Evolutionary conservation across 1,140 invertebrate species (phyloP).

Genomic region (Drosophila lowei): DNA sequence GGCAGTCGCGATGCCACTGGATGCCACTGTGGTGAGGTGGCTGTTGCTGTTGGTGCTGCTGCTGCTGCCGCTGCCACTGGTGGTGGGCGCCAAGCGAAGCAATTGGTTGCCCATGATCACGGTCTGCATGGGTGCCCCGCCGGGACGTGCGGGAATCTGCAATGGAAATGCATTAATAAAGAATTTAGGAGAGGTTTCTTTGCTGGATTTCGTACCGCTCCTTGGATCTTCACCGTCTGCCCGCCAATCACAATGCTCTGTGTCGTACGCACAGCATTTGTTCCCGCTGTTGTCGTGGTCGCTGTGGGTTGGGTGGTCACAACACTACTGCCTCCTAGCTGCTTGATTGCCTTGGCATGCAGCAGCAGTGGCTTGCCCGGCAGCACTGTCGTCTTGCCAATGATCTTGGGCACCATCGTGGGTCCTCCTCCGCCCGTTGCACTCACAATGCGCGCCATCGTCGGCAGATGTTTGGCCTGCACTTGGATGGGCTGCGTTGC

Average conservation of each 20-base stretch:
- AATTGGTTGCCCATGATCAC: constrained; percentile 84
- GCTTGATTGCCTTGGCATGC: constrained; percentile 58
- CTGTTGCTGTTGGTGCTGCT: constrained; percentile 7
- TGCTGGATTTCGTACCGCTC: constrained; percentile 49
- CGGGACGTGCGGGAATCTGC: constrained; percentile 44
- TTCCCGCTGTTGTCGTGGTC: constrained; percentile 14
- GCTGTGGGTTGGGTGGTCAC: constrained; percentile 20
- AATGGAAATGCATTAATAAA: constrained; percentile 2
- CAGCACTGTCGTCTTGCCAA: constrained; percentile 70
- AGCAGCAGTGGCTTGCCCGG: constrained; percentile 84
- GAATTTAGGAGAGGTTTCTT: background rate
- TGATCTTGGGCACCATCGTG: constrained; percentile 56
- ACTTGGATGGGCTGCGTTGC: constrained; percentile 3
- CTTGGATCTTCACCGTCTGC: constrained; percentile 76
- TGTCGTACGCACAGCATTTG: constrained; percentile 31
- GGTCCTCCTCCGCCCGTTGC: constrained; percentile 13
- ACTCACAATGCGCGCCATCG: constrained; percentile 82
- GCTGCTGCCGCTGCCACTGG: constrained; percentile 25
- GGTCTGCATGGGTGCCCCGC: constrained; percentile 61
- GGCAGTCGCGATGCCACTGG: constrained; percentile 43
- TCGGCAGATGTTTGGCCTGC: constrained; percentile 54
- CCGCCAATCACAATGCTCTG: constrained; percentile 82
- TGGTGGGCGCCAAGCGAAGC: constrained; percentile 63
- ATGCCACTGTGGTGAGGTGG: constrained; percentile 20
- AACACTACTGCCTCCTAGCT: constrained; percentile 42